Evolutionary conservation across 1,140 invertebrate genomes (phyloP).

Genomic region (Ceratitis capitata): DNA sequence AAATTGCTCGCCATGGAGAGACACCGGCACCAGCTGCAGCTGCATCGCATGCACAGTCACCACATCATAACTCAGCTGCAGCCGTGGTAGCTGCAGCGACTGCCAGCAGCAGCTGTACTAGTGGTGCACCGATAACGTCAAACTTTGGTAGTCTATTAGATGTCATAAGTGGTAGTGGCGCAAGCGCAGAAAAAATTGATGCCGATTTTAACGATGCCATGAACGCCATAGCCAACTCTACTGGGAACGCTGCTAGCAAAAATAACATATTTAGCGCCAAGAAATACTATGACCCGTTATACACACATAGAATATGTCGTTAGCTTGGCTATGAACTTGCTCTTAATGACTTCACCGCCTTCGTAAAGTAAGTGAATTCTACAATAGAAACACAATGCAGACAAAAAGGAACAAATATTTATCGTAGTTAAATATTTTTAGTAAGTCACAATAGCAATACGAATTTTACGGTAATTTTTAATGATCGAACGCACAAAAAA

Average conservation of each 20-base stretch:
- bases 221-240: background rate
- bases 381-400: too few relatives aligned
- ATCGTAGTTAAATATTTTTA: too few relatives aligned
- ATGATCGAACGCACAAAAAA: too few relatives aligned
- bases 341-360: constrained; percentile 88
- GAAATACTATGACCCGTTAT: constrained; percentile 77
- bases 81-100: background rate
- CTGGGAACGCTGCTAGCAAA: background rate
- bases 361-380: constrained; percentile 83
- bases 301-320: constrained; percentile 93
- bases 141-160: constrained; percentile 10
- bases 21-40: background rate
- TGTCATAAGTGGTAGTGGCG: background rate
- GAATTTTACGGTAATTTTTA: too few relatives aligned
- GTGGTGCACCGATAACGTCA: constrained; percentile 3
- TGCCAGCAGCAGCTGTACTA: background rate
- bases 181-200: background rate
- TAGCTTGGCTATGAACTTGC: constrained; percentile 96
- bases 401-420: too few relatives aligned
- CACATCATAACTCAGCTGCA: background rate
- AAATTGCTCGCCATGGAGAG: too few relatives aligned
- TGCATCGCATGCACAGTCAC: background rate
- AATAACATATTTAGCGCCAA: constrained; percentile 40
- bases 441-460: too few relatives aligned
- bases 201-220: background rate